Evolutionary conservation across 2,797 vertebrate species (phyloP).

Genomic region (Leontocebus nigricollis): DNA sequence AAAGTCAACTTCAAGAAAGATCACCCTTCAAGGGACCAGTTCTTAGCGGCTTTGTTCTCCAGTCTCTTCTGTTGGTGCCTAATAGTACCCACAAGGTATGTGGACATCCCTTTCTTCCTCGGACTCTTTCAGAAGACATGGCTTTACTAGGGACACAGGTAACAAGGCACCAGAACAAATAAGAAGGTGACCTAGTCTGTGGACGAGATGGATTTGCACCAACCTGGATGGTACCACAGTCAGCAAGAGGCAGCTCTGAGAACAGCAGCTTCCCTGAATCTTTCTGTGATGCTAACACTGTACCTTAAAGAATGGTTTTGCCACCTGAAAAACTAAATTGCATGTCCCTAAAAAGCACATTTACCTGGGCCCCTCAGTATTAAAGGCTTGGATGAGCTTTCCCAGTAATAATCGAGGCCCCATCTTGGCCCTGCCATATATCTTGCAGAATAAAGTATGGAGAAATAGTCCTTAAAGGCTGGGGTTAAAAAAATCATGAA

Average conservation of each 20-base stretch:
- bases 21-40: background rate
- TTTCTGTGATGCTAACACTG: background rate
- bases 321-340: background rate
- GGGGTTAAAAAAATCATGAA: background rate
- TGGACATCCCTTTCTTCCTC: background rate
- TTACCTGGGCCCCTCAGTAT: background rate
- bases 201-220: background rate
- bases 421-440: accelerated
- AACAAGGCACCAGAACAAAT: background rate
- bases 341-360: background rate
- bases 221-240: background rate
- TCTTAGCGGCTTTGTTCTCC: background rate
- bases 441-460: background rate
- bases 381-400: background rate
- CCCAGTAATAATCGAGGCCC: background rate
- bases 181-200: background rate
- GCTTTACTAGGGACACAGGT: background rate
- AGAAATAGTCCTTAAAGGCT: background rate
- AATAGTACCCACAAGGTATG: background rate
- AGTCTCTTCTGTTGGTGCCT: background rate
- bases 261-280: background rate
- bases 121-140: background rate
- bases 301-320: background rate
- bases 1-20: background rate
- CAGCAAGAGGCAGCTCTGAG: background rate